Evolutionary conservation across 2,113 vertebrate genomes (phyloP).

Genomic region (Dolichotis patagonum): DNA sequence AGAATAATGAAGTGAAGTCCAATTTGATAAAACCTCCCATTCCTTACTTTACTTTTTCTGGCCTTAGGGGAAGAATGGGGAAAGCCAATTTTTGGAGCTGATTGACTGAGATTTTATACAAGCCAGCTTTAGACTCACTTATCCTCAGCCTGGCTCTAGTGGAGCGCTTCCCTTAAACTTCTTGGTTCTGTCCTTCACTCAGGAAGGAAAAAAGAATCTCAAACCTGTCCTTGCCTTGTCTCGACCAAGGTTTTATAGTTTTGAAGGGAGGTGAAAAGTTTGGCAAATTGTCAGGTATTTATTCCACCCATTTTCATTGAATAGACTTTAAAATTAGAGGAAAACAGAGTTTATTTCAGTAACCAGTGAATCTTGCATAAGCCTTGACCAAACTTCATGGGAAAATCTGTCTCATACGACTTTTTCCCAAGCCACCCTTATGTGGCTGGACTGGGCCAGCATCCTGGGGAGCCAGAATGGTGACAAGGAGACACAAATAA

Average conservation of each 20-base stretch:
- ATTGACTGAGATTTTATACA: conserved; percentile 56
- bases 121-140: background rate
- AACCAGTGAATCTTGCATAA: background rate
- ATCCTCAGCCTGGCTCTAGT: background rate
- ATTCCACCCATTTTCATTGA: background rate
- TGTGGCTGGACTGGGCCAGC: background rate
- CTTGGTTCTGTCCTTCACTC: background rate
- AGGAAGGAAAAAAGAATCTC: background rate
- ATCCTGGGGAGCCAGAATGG: background rate
- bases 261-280: background rate
- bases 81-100: conserved; percentile 58
- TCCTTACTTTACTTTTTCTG: conserved; percentile 33
- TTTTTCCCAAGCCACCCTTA: background rate
- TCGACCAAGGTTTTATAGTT: background rate
- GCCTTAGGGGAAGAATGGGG: background rate
- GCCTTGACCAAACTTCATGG: background rate
- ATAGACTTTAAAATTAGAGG: conserved; percentile 2
- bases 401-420: background rate
- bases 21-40: conserved; percentile 50
- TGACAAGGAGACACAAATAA: background rate
- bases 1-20: conserved; percentile 65
- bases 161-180: background rate
- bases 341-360: background rate
- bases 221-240: background rate
- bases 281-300: background rate